Evolutionary conservation across 2,888 invertebrate species (phyloP).

Genomic region (Amaurobius ferox): DNA sequence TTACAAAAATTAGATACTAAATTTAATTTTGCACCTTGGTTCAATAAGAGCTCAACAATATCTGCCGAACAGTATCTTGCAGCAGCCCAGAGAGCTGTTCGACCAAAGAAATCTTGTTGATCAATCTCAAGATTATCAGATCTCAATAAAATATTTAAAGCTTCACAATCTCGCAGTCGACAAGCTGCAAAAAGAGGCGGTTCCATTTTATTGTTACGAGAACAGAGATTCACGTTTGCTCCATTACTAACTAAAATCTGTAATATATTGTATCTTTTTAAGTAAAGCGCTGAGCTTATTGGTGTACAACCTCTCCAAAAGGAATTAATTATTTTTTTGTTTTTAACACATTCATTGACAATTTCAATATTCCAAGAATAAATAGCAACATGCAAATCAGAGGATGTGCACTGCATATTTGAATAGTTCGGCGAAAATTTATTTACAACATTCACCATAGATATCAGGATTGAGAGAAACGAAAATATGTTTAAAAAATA

Average conservation of each 20-base stretch:
- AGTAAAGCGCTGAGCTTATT: slow-evolving; percentile 45
- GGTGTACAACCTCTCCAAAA: slow-evolving; percentile 38
- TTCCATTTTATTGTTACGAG: slow-evolving; percentile 48
- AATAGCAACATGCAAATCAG: slow-evolving; percentile 49
- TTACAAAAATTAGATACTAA: background rate
- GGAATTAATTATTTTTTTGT: slow-evolving; percentile 9
- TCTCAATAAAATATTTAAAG: slow-evolving; percentile 34
- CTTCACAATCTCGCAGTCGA: slow-evolving; percentile 24
- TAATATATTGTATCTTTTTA: slow-evolving; percentile 30
- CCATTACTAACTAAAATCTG: slow-evolving; percentile 41
- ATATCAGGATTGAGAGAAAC: too few relatives aligned
- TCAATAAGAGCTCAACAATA: slow-evolving; percentile 36
- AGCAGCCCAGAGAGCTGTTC: slow-evolving; percentile 51
- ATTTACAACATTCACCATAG: too few relatives aligned
- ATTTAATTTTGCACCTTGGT: slow-evolving; percentile 39
- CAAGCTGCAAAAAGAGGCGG: slow-evolving; percentile 60
- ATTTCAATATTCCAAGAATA: slow-evolving; percentile 27
- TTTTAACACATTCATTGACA: slow-evolving; percentile 4
- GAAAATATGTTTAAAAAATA: too few relatives aligned
- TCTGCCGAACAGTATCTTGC: slow-evolving; percentile 17
- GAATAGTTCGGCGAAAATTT: too few relatives aligned
- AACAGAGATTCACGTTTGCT: slow-evolving; percentile 41
- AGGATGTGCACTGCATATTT: background rate
- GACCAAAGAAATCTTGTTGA: slow-evolving; percentile 58
- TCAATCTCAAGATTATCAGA: slow-evolving; percentile 37